Conservation (phyloP, 1,140 invertebrate genomes). For the Acromyrmex charruanus region DNA sequence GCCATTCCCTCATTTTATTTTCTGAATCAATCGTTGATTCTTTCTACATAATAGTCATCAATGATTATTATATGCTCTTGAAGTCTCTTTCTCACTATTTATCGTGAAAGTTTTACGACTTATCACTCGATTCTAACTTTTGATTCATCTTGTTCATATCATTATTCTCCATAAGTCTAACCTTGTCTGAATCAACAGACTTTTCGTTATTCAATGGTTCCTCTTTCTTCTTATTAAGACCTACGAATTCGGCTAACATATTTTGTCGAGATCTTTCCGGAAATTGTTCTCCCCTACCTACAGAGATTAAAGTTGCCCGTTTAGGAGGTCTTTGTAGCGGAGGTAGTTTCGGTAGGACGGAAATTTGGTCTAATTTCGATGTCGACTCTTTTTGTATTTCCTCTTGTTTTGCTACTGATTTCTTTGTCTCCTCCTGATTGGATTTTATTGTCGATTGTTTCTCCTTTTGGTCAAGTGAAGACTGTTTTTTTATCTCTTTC, state of each 20-base stretch:
- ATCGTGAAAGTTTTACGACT: neutral
- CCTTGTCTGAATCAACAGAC: neutral
- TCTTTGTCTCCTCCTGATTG: conserved; percentile 22
- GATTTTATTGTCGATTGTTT: conserved; percentile 42
- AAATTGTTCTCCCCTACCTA: conserved; percentile 78
- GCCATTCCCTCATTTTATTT: neutral
- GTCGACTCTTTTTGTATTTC: neutral
- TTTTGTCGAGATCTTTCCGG: conserved; percentile 74
- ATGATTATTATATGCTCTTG: neutral
- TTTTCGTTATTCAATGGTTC: neutral
- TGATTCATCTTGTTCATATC: neutral
- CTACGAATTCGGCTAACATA: conserved; percentile 72
- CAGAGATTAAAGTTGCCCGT: conserved; percentile 80
- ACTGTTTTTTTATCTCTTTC: conserved; percentile 36
- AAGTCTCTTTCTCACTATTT: neutral
- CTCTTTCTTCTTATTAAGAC: conserved; percentile 8
- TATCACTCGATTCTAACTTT: neutral
- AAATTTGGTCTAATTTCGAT: neutral
- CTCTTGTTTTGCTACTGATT: conserved; percentile 26
- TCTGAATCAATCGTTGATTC: neutral
- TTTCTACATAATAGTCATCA: neutral
- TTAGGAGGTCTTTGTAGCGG: conserved; percentile 76
- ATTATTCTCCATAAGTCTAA: neutral
- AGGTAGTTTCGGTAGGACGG: neutral
- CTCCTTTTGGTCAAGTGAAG: neutral